Evolutionary conservation across 2,113 vertebrate species (phyloP), one percentile per base, ranked within the genome.

Genomic region (Pygoscelis antarcticus): DNA sequence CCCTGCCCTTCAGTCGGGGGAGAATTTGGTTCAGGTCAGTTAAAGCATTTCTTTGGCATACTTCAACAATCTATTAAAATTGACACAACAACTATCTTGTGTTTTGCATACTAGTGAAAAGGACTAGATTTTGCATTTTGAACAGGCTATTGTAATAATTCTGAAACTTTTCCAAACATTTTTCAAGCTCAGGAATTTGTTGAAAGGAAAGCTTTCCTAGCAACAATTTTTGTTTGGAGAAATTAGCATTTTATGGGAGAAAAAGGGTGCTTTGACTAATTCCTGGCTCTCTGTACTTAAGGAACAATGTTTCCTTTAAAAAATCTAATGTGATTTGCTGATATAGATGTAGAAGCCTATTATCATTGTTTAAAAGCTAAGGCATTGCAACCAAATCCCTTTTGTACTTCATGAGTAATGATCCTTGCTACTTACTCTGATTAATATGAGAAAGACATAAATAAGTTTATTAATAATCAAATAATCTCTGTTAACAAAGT

Each of bases 1-100:
- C 7, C 22, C 38, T 76, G 7, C 11, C 4, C 6, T 64, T 69
- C 36, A 69, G 2, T 2, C 0, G 0, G 16, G 14, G 46, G 3
- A 65, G 15, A 44, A 44, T 38, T 47, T 72, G 8, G 6, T 58
- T 70, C 51, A 87, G 12, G 14, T 42, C 7, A 16, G 7, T 32
- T 34, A 44, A 70, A 78, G 8, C 4, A 16, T 49, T 81, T 92
- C 23, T 89, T 65, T 23, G 8, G 2, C 12, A 66, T 52, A 11
- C 18, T 87, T 86, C 36, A 87, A 26, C 11, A 23, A 42, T 46
- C 18, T 77, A 9, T 66, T 68, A 52, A 65, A 83, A 66, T 19
- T 75, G 14, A 10, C 15, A 13, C 20, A 58, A 1, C 18, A 83
- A 16, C 16, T 57, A 17, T 10, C 17, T 38, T 60, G 5, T 40